A percentile compares a stretch with the other conserved stretches of the same genome.
These are phyloP conservation scores for Geodia barretti DNA, from an alignment of 37 sponge, comb jelly and placozoan species.

Conservation along the genomic window DNA sequence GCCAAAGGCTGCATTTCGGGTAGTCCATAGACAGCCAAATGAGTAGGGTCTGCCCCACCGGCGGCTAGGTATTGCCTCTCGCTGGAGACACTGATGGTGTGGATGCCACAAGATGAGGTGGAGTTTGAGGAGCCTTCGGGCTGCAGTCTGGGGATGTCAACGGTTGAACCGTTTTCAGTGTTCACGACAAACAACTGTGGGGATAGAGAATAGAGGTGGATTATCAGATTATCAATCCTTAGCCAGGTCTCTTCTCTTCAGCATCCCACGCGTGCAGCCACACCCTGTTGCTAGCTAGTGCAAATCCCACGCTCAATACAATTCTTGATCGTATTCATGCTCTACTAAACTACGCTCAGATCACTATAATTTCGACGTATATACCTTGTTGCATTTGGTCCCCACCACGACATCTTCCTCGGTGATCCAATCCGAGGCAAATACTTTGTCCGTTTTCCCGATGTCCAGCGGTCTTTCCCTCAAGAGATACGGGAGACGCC, in stretches of 20 bases:
- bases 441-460: conserved; percentile 76
- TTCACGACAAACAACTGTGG: conserved; percentile 43
- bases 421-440: conserved; percentile 80
- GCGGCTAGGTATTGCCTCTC: conserved; percentile 46
- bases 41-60: conserved; percentile 72
- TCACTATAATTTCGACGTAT: too few relatives aligned
- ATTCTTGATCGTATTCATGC: not conserved
- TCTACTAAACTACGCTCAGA: too few relatives aligned
- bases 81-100: conserved; percentile 50
- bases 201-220: not conserved
- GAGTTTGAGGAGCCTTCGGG: not conserved
- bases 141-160: conserved; percentile 37
- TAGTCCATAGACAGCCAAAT: conserved; percentile 73
- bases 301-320: not conserved
- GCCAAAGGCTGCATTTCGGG: conserved; percentile 58
- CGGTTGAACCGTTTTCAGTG: conserved; percentile 1
- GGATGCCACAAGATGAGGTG: conserved; percentile 65
- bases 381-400: conserved; percentile 87
- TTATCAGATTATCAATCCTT: not conserved
- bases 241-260: not conserved
- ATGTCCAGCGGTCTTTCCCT: conserved; percentile 50
- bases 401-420: conserved; percentile 66
- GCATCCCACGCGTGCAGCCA: not conserved
- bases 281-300: conserved; percentile 3
- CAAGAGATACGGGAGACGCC: conserved; percentile 47